Evolutionary conservation across 2,113 vertebrate genomes (phyloP), one percentile per base, ranked within the genome.

Genomic region (Astur gentilis): DNA sequence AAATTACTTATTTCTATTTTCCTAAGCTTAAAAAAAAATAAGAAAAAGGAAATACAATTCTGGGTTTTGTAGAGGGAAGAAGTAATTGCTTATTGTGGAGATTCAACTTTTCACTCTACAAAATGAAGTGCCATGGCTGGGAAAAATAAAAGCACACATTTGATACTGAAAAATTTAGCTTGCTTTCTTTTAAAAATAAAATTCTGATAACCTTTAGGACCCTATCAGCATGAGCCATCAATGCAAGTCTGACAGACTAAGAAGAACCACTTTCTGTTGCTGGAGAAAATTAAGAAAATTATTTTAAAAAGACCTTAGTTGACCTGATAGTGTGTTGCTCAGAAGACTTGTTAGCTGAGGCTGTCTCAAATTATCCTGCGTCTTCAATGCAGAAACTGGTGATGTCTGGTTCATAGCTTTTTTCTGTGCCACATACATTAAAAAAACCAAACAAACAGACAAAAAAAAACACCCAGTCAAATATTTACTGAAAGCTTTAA

Each of bases 281-380:
- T 49, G 79, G 11, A 94, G 57, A 91, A 91, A 92, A 50, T 66
- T 13, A 90, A 78, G 79, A 85, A 87, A 95, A 89, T 61, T 13
- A 87, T 95, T 83, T 96, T 93, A 73, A 95, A 90, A 97, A 97
- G 90, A 96, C 78, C 83, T 55, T 70, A 87, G 65, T 97, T 97
- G 91, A 98, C 98, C 98, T 98, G 97, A 97, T 95, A 98, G 97
- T 44, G 93, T 72, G 76, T 97, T 99, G 98, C 98, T 98, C 75
- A 99, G 97, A 71, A 99, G 98, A 97, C 93, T 98, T 89, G 98
- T 96, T 84, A 98, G 96, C 87, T 99, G 99, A 15, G 97, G 93
- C 71, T 98, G 98, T 78, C 98, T 97, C 96, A 98, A 91, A 92
- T 93, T 97, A 94, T 98, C 99, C 96, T 97, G 98, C 40, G 89